phyloP scores from a whole-genome alignment of 2,113 vertebrate species.

The Syngnathus scovelli region DNA sequence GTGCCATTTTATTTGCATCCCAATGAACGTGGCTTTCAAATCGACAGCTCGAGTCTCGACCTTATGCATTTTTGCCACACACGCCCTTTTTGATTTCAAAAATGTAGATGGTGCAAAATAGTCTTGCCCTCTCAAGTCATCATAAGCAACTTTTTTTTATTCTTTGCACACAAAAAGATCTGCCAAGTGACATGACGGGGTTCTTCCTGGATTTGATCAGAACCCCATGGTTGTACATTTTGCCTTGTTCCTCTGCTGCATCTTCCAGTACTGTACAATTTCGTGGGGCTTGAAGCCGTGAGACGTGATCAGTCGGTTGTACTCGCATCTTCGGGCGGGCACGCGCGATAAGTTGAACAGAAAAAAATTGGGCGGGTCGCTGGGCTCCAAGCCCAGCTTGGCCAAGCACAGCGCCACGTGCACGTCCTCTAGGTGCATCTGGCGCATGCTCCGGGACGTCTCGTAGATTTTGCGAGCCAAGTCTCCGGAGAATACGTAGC shows the following conservation, averaged over 20 bases:
- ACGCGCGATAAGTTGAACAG: slow-evolving; percentile 98
- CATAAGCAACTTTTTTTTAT: too few relatives aligned
- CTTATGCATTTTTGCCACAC: too few relatives aligned
- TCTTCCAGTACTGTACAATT: slow-evolving; percentile 92
- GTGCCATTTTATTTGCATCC: too few relatives aligned
- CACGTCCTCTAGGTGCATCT: slow-evolving; percentile 91
- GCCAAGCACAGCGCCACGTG: slow-evolving; percentile 92
- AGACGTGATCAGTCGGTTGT: slow-evolving; percentile 94
- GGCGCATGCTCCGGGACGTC: slow-evolving; percentile 78
- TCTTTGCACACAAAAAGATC: too few relatives aligned
- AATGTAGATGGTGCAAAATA: too few relatives aligned
- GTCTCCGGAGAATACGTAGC: slow-evolving; percentile 94
- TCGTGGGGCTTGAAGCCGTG: slow-evolving; percentile 92
- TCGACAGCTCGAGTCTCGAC: too few relatives aligned
- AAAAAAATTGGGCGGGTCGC: slow-evolving; percentile 85
- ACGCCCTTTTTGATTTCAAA: too few relatives aligned
- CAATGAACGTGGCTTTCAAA: too few relatives aligned
- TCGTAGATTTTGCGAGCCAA: slow-evolving; percentile 85
- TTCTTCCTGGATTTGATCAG: neutral
- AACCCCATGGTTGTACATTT: slow-evolving; percentile 48
- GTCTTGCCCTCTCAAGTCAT: too few relatives aligned
- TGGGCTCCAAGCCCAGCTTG: slow-evolving; percentile 84
- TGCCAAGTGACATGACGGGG: neutral
- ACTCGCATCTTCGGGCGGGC: slow-evolving; percentile 95
- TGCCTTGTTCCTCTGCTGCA: slow-evolving; percentile 90